A percentile compares a stretch with the other conserved stretches of the same genome.
Evolutionary conservation across 2,113 vertebrate species (phyloP).

Genomic region (Porphyrio hochstetteri): DNA sequence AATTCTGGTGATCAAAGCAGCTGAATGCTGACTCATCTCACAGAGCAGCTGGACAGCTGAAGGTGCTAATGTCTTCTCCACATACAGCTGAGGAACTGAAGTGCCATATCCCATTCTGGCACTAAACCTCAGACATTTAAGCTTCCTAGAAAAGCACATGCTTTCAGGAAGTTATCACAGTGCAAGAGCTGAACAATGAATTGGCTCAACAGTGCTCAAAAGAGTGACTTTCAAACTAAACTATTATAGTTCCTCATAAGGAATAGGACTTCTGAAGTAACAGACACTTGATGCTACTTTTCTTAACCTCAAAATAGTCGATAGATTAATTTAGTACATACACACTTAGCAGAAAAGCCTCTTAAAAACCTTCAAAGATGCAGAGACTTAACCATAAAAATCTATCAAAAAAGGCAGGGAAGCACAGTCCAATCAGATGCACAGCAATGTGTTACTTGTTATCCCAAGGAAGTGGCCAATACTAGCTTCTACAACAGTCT

Average conservation of each 20-base stretch:
- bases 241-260: no score
- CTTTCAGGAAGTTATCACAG: not conserved
- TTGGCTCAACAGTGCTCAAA: not conserved
- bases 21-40: not conserved
- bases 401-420: not conserved
- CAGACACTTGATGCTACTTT: not conserved
- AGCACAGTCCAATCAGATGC: not conserved
- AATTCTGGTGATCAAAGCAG: not conserved
- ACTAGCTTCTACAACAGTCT: not conserved
- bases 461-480: not conserved
- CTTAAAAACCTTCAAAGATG: not conserved
- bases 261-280: no score
- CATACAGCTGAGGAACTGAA: not conserved
- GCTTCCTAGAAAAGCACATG: not conserved
- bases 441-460: not conserved
- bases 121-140: not conserved
- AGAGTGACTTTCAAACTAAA: not conserved
- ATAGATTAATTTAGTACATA: not conserved
- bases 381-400: not conserved
- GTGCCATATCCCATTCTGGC: not conserved
- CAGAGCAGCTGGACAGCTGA: not conserved
- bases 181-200: not conserved
- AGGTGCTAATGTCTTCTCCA: not conserved
- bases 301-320: not conserved
- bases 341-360: not conserved